These are phyloP conservation scores for Chrysochloris asiatica DNA, from an alignment of 2,113 vertebrate species.

Conservation along the genomic window DNA sequence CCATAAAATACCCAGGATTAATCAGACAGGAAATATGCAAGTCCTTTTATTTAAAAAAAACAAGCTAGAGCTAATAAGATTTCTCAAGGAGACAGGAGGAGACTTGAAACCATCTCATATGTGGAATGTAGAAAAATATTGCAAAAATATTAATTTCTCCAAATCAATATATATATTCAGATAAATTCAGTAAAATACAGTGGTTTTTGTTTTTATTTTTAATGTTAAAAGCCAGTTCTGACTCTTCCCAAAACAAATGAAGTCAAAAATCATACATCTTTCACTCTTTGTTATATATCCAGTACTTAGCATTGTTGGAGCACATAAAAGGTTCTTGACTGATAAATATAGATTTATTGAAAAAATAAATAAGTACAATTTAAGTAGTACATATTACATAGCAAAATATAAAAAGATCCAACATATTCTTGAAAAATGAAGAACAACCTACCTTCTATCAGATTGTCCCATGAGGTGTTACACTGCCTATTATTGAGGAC, in stretches of 20 bases:
- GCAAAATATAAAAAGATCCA: background rate
- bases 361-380: background rate
- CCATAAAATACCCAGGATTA: background rate
- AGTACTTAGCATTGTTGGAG: background rate
- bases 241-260: background rate
- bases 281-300: background rate
- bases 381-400: background rate
- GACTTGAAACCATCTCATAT: background rate
- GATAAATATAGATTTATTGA: background rate
- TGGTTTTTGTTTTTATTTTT: background rate
- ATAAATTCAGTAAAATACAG: background rate
- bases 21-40: background rate
- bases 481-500: background rate
- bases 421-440: background rate
- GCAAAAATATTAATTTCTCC: background rate
- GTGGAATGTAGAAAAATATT: background rate
- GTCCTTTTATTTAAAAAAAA: background rate
- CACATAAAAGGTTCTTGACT: background rate
- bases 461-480: background rate
- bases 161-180: conserved; percentile 1
- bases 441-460: background rate
- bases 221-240: background rate
- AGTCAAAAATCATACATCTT: background rate
- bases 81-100: background rate
- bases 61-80: background rate